phyloP scores from a whole-genome alignment of 2,888 invertebrate species.

The Dryomyza anilis region DNA sequence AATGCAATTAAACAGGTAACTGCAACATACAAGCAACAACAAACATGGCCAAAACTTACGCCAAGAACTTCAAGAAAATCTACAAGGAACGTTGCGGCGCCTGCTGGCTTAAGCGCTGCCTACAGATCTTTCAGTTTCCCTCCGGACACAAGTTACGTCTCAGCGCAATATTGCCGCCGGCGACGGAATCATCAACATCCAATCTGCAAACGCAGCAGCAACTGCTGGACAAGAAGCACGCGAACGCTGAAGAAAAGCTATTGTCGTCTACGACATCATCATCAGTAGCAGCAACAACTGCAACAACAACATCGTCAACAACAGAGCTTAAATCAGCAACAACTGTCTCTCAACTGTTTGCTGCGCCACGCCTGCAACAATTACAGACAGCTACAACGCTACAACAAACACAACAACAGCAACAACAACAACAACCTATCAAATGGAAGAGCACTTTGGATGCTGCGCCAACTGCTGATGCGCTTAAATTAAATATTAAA shows the following conservation, averaged over 20 bases:
- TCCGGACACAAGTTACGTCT: constrained; percentile 71
- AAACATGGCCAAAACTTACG: constrained; percentile 73
- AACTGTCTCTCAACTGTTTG: no score
- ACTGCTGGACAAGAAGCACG: background rate
- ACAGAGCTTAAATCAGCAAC: no score
- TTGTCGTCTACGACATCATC: constrained; percentile 39
- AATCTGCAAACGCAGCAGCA: no score
- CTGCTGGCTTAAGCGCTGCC: constrained; percentile 86
- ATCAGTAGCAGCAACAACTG: constrained; percentile 14
- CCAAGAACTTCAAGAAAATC: constrained; percentile 64
- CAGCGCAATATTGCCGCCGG: constrained; percentile 69
- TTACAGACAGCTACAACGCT: no score
- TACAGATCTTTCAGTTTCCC: constrained; percentile 80
- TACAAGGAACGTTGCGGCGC: constrained; percentile 80
- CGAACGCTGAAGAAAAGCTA: constrained; percentile 28
- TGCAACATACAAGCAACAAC: constrained; percentile 74
- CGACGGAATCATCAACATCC: no score
- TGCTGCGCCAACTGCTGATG: constrained; percentile 30
- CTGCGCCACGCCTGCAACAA: constrained; percentile 16
- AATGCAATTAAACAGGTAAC: constrained; percentile 63
- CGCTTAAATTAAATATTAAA: constrained; percentile 41
- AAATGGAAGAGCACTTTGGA: constrained; percentile 50
- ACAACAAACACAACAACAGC: constrained; percentile 16
- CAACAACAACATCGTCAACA: constrained; percentile 27
- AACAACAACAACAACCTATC: constrained; percentile 34